Conservation (phyloP, 2,888 invertebrate species). For the Therioaphis trifolii region DNA sequence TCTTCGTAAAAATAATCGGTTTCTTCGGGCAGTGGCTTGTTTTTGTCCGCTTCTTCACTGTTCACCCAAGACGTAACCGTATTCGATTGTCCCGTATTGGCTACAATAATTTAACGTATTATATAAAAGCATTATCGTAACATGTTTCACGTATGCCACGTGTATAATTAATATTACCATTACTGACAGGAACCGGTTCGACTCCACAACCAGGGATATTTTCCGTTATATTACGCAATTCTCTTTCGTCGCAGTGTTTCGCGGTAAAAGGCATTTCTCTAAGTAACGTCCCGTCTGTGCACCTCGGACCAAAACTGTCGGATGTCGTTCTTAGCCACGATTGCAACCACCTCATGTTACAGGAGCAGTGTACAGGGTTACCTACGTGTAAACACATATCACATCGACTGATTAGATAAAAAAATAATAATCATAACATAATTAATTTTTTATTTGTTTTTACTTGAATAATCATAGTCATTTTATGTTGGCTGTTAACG, state of each 20-base stretch:
- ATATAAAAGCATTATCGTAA: too few species aligned
- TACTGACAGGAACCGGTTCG: conserved; percentile 26
- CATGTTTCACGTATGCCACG: too few species aligned
- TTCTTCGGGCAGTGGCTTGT: conserved; percentile 75
- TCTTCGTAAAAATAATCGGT: conserved; percentile 87
- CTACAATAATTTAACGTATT: conserved; percentile 1
- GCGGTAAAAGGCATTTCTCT: conserved; percentile 79
- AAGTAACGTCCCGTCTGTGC: conserved; percentile 82
- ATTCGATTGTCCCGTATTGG: conserved; percentile 39
- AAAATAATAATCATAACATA: too few species aligned
- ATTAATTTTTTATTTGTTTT: too few species aligned
- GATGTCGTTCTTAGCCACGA: conserved; percentile 74
- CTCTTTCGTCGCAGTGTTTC: conserved; percentile 73
- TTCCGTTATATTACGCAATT: conserved; percentile 68
- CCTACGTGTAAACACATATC: conserved; percentile 70
- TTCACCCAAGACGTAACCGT: conserved; percentile 29
- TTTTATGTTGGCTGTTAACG: too few species aligned
- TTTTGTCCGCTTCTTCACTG: conserved; percentile 29
- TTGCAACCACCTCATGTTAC: conserved; percentile 84
- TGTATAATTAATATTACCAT: conserved; percentile 24
- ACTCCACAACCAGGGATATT: conserved; percentile 79
- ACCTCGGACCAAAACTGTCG: conserved; percentile 80
- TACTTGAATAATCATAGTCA: too few species aligned
- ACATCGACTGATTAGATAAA: conserved; percentile 9
- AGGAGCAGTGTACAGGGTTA: conserved; percentile 85